phyloP scores from a whole-genome alignment of 2,113 vertebrate species.

The Dipodomys stephensi region DNA sequence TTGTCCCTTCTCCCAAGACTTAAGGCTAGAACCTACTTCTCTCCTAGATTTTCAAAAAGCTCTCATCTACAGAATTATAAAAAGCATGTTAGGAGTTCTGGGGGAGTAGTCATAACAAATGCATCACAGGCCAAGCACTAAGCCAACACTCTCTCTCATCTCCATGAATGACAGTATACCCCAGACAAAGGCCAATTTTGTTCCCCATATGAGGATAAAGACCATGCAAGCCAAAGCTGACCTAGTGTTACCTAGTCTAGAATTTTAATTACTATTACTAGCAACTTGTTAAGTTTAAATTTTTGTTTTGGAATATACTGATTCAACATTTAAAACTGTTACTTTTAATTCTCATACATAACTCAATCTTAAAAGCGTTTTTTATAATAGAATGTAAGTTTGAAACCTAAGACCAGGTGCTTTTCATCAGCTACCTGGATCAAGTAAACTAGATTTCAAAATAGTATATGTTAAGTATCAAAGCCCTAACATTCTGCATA shows the following conservation, averaged over 20 bases:
- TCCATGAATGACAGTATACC: not conserved
- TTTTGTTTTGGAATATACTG: not conserved
- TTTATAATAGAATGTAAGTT: not conserved
- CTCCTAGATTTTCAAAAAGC: not conserved
- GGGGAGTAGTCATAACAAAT: not conserved
- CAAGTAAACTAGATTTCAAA: slow-evolving; percentile 20
- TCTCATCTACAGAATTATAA: not conserved
- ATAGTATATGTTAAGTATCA: not conserved
- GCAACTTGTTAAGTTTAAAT: not conserved
- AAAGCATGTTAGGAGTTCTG: slow-evolving; percentile 1
- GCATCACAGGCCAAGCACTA: not conserved
- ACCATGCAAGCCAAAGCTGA: not conserved
- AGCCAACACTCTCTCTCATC: not conserved
- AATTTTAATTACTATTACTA: not conserved
- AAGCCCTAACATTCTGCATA: not conserved
- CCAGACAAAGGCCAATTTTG: not conserved
- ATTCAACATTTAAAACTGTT: not conserved
- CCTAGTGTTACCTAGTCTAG: not conserved
- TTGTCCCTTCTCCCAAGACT: not conserved
- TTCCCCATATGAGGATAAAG: not conserved
- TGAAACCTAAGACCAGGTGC: slow-evolving; percentile 1
- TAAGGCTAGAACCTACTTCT: slow-evolving; percentile 1
- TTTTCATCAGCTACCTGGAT: not conserved
- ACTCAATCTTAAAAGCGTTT: not conserved
- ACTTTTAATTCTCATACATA: slow-evolving; percentile 48